Conservation (phyloP, 2,888 invertebrate species). For the Unio pictorum region DNA sequence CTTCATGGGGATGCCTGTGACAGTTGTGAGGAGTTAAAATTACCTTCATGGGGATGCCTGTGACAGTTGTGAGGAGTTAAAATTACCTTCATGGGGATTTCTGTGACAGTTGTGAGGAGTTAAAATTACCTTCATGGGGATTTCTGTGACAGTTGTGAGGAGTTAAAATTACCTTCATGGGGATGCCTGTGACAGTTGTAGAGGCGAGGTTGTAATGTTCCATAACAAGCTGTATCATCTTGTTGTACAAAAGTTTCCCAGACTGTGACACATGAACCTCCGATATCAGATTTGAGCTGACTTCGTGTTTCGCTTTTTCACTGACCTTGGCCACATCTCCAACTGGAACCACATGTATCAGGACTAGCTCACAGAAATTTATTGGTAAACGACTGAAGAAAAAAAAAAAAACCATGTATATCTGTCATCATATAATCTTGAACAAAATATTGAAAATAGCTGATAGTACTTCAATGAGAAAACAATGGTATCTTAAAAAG, state of each 20-base stretch:
- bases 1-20: constrained; percentile 98
- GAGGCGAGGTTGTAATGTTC: constrained; percentile 92
- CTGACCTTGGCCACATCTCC: constrained; percentile 85
- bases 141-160: constrained; percentile 94
- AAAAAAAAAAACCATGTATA: not conserved
- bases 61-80: constrained; percentile 90
- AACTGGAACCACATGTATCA: constrained; percentile 90
- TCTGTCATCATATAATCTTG: no score
- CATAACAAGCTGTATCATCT: constrained; percentile 70
- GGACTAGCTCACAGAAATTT: constrained; percentile 90
- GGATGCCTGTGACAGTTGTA: constrained; percentile 96
- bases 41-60: constrained; percentile 93
- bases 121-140: constrained; percentile 89
- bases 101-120: constrained; percentile 96
- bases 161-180: constrained; percentile 84
- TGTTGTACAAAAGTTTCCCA: constrained; percentile 62
- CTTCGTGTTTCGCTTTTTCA: constrained; percentile 75
- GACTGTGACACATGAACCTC: constrained; percentile 64
- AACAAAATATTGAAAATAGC: no score
- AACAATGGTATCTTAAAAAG: no score
- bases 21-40: constrained; percentile 86
- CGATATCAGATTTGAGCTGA: constrained; percentile 44
- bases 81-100: constrained; percentile 91
- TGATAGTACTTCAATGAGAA: no score
- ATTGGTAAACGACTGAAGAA: constrained; percentile 79